Conservation (phyloP, 2,888 invertebrate genomes). For the Vandiemenella viatica region DNA sequence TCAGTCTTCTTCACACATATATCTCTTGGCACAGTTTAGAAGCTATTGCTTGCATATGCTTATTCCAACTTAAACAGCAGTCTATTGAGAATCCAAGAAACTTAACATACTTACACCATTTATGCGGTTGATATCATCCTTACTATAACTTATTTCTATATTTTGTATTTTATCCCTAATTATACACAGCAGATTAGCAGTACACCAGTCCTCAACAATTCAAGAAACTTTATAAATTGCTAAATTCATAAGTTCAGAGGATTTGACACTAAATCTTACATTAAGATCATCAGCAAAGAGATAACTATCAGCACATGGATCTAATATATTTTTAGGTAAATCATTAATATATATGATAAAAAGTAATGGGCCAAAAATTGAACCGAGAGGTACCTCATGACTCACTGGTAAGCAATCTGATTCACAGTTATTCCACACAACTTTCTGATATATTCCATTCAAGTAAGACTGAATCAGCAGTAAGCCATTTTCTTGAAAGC, state of each 20-base stretch:
- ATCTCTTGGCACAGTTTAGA: background rate
- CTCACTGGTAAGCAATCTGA: background rate
- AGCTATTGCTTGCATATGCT: background rate
- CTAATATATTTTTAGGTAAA: background rate
- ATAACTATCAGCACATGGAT: background rate
- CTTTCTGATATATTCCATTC: background rate
- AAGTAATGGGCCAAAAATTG: background rate
- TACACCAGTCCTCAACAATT: background rate
- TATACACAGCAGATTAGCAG: background rate
- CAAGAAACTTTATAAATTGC: background rate
- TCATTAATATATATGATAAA: background rate
- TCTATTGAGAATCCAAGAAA: background rate
- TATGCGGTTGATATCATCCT: background rate
- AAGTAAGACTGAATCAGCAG: background rate
- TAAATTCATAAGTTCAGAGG: background rate
- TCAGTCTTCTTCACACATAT: background rate
- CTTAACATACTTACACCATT: too few species aligned
- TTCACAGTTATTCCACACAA: background rate
- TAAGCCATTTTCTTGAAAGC: background rate
- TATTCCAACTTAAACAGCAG: background rate
- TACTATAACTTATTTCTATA: background rate
- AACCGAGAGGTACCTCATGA: background rate
- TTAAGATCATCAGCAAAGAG: background rate
- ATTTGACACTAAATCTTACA: background rate
- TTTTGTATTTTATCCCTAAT: background rate